Evolutionary conservation across 2,888 invertebrate genomes (phyloP), one percentile per base, ranked within the genome.

Genomic region (Idaea biselata): DNA sequence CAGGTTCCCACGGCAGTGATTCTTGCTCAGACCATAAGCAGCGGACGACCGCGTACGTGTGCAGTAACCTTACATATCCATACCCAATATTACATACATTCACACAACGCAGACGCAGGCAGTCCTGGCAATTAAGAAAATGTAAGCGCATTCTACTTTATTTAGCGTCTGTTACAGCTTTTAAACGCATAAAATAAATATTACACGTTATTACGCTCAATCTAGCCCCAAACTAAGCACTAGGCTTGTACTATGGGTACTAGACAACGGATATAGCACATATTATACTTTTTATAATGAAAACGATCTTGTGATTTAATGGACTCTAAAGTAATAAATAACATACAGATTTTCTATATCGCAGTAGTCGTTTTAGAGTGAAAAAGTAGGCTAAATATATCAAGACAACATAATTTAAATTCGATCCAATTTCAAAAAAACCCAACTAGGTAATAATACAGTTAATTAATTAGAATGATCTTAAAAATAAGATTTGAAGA

Each of bases 1-100:
- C 89, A 81, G 87, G 90, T 93, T 93, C 92, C 89, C 89, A 93
- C 93, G 91, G 80, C 89, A 86, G 86, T 88, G 87, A 90, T 87
- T 87, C 84, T 84, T 84, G 87, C 81, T 73, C 86, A 77, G 84
- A 79, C 89, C 89, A 91, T 91, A 90, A 92, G 90, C 91, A 91
- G 89, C 84, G 83, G 80, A 77, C 86, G 86, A 8, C 56, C 56
- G 84, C 84, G 87, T 88, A 87, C 89, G 89, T 88, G 89, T 85
- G 81, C 83, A 87, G 87, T 89, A 89, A 88, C 85, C 82, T 88
- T 87, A 16, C 18, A 58, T 16, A 44, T 18, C 58, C 17, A 17
- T 58, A 56, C 17, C 16, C 17, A 55, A 58, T 32, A 58, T 58
- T 44, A 58, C 84, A 83, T 80, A 82, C 78, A 78, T 80, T 79